Conservation (phyloP, 2,797 vertebrate species). For the Artibeus lituratus region DNA sequence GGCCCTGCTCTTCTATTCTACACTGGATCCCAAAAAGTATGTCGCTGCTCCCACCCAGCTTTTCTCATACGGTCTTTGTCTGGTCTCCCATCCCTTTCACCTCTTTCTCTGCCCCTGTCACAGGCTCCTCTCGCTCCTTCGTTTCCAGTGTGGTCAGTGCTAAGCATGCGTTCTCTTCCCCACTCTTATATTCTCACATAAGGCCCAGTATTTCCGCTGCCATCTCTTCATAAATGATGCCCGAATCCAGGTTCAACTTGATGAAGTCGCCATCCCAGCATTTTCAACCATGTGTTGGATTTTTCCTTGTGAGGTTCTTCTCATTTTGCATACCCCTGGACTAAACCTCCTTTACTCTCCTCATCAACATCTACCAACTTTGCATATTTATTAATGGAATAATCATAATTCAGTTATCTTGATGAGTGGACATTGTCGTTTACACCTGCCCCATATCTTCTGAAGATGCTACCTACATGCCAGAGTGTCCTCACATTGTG, state of each 20-base stretch:
- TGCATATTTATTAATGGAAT: not conserved
- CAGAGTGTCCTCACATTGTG: not conserved
- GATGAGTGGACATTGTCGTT: not conserved
- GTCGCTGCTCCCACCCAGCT: not conserved
- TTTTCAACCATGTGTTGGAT: not conserved
- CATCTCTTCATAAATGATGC: not conserved
- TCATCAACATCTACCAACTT: not conserved
- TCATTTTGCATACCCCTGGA: not conserved
- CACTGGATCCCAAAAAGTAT: not conserved
- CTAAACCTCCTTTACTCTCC: not conserved
- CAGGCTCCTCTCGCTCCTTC: not conserved
- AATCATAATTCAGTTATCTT: not conserved
- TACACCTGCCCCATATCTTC: not conserved
- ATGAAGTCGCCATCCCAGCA: no score
- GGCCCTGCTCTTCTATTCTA: not conserved
- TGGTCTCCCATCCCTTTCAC: not conserved
- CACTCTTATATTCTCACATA: not conserved
- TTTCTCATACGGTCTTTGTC: not conserved
- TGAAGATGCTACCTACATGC: not conserved
- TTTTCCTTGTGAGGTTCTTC: not conserved
- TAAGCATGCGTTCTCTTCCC: not conserved
- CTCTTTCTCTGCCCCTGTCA: not conserved
- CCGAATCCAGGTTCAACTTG: not conserved
- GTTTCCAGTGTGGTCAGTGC: not conserved
- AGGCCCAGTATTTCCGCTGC: not conserved